Evolutionary conservation across 2,888 invertebrate species (phyloP).

Genomic region (Ophioninae sp.): DNA sequence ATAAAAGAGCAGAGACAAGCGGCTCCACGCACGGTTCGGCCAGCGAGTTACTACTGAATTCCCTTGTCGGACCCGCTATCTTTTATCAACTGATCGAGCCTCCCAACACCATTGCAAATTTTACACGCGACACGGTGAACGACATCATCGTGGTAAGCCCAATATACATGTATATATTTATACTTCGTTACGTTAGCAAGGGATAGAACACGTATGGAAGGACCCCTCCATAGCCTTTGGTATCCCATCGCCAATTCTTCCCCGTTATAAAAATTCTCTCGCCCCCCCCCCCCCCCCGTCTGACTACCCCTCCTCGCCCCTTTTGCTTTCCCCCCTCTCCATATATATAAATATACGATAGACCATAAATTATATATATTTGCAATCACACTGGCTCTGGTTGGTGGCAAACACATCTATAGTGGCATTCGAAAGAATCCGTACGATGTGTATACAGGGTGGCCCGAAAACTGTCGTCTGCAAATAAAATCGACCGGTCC

Average conservation of each 20-base stretch:
- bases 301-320: no score
- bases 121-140: conserved; percentile 67
- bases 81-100: conserved; percentile 80
- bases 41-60: conserved; percentile 76
- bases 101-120: conserved; percentile 77
- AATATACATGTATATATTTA: background rate
- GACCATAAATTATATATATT: no score
- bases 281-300: no score
- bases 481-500: no score
- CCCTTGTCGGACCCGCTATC: conserved; percentile 77
- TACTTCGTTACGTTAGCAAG: conserved; percentile 25
- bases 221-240: conserved; percentile 58
- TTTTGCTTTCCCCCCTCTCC: conserved; percentile 5
- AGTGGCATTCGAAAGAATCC: no score
- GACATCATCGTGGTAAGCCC: conserved; percentile 66
- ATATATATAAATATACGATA: conserved; percentile 1
- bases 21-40: conserved; percentile 69
- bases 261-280: conserved; percentile 1
- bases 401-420: no score
- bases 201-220: conserved; percentile 42
- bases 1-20: conserved; percentile 34
- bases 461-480: no score
- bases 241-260: conserved; percentile 29
- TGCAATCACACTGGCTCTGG: no score
- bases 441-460: no score